These are phyloP conservation scores for Drosophila fuyamai DNA, from an alignment of 1,140 invertebrate species.

Conservation along the genomic window DNA sequence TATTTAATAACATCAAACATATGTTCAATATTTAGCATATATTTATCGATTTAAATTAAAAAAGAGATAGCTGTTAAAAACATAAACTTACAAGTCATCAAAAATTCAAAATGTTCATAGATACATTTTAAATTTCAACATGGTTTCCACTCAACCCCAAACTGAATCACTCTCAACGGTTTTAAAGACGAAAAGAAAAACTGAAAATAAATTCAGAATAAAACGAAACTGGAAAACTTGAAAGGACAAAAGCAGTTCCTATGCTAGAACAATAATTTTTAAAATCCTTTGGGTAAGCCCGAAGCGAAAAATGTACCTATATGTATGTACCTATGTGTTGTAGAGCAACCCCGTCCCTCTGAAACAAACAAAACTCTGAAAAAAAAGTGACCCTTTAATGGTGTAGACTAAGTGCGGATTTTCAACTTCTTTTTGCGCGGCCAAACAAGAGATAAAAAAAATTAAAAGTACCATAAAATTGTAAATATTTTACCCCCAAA, in stretches of 20 bases:
- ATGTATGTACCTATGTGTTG: constrained; percentile 53
- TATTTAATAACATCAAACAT: too few species aligned
- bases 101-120: too few species aligned
- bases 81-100: too few species aligned
- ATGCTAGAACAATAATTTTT: constrained; percentile 79
- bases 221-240: constrained; percentile 37
- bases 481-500: constrained; percentile 63
- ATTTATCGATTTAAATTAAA: too few species aligned
- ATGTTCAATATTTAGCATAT: too few species aligned
- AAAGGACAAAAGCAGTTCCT: constrained; percentile 67
- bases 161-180: constrained; percentile 38
- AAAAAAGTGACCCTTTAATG: constrained; percentile 25
- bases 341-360: constrained; percentile 48
- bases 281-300: constrained; percentile 49
- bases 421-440: constrained; percentile 40
- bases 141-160: constrained; percentile 15
- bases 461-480: constrained; percentile 54
- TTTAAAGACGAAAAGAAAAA: constrained; percentile 46
- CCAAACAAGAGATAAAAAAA: constrained; percentile 36
- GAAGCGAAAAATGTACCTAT: constrained; percentile 51
- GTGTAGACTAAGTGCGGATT: constrained; percentile 29
- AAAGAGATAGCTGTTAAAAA: too few species aligned
- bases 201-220: constrained; percentile 12
- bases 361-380: constrained; percentile 12
- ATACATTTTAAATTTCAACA: neutral